Evolutionary conservation across 2,888 invertebrate genomes (phyloP).

Genomic region (Balanococcus diminutus): DNA sequence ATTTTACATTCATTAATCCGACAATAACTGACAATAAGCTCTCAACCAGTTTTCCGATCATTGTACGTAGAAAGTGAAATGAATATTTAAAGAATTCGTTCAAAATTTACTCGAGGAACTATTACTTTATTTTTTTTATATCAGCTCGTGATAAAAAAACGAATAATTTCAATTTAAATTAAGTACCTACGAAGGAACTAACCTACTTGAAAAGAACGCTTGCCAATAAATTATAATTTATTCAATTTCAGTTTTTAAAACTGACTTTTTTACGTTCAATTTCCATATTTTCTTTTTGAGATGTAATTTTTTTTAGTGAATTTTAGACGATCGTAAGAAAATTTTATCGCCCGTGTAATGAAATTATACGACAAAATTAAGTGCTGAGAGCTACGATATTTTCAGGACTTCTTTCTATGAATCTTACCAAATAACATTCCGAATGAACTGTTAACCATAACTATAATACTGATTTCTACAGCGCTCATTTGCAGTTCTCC

Average conservation of each 20-base stretch:
- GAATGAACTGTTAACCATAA: conserved; percentile 71
- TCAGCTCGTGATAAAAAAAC: neutral
- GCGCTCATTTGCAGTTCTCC: neutral
- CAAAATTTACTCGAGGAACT: neutral
- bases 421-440: conserved; percentile 64
- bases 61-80: neutral
- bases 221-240: too few relatives aligned
- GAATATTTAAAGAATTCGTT: neutral
- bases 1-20: neutral
- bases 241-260: too few relatives aligned
- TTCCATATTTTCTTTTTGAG: neutral
- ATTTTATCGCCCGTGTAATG: neutral
- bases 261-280: too few relatives aligned
- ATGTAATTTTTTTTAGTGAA: neutral
- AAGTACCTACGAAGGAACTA: too few relatives aligned
- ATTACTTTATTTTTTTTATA: neutral
- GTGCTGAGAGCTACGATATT: neutral
- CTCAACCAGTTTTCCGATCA: neutral
- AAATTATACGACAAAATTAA: too few relatives aligned
- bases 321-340: neutral
- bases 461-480: conserved; percentile 69
- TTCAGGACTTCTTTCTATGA: neutral
- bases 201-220: too few relatives aligned
- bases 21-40: neutral
- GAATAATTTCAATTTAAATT: too few relatives aligned